phyloP scores from a whole-genome alignment of 2,113 vertebrate genomes.

The Bos javanicus region DNA sequence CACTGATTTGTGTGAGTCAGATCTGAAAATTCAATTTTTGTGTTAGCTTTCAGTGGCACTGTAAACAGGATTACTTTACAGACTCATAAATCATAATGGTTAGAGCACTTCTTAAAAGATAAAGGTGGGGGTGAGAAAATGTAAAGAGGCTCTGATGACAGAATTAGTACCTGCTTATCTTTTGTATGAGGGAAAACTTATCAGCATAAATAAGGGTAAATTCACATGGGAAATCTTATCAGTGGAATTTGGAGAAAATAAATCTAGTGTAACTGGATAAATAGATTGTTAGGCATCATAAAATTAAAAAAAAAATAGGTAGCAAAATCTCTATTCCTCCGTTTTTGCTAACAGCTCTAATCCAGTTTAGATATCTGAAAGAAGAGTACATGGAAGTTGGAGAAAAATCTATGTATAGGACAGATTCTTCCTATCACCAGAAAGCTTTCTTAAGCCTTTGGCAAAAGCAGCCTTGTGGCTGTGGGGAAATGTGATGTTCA shows the following conservation, averaged over 20 bases:
- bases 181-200: neutral
- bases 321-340: neutral
- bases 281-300: neutral
- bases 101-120: neutral
- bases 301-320: neutral
- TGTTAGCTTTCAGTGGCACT: neutral
- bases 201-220: neutral
- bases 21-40: neutral
- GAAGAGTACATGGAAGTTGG: neutral
- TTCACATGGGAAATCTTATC: neutral
- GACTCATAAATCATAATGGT: neutral
- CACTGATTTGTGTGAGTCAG: neutral
- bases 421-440: neutral
- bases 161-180: neutral
- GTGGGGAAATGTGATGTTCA: neutral
- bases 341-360: neutral
- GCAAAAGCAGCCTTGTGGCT: neutral
- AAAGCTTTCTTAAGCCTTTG: neutral
- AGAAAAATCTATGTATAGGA: neutral
- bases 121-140: neutral
- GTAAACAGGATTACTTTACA: neutral
- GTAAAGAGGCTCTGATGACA: neutral
- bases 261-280: neutral
- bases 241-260: neutral
- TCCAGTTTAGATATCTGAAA: neutral